A percentile compares a stretch with the other conserved stretches of the same genome.
Conservation (phyloP, 2,888 invertebrate genomes). For the Temnothorax unifasciatus region DNA sequence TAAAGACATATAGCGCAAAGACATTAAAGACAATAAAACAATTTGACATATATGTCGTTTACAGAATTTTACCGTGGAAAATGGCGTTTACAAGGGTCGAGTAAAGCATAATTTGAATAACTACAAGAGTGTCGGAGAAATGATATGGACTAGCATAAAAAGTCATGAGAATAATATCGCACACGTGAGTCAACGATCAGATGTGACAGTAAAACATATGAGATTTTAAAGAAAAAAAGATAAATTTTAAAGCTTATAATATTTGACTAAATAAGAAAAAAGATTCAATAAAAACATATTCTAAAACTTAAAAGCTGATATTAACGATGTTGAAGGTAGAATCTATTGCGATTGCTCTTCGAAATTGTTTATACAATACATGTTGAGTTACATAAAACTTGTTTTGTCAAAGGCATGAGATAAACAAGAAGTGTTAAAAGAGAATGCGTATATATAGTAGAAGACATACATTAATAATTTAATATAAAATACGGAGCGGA, state of each 20-base stretch:
- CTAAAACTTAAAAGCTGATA: neutral
- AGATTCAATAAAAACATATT: neutral
- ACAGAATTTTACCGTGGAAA: conserved; percentile 65
- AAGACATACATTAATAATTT: too few relatives aligned
- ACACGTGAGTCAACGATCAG: conserved; percentile 65
- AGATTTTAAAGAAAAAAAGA: too few relatives aligned
- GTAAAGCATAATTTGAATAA: neutral
- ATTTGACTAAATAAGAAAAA: too few relatives aligned
- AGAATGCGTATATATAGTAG: too few relatives aligned
- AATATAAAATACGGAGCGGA: too few relatives aligned
- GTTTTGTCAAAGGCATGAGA: too few relatives aligned
- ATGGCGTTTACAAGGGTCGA: conserved; percentile 70
- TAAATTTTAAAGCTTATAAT: too few relatives aligned
- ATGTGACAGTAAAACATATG: too few relatives aligned
- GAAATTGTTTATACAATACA: neutral
- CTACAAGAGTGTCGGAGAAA: conserved; percentile 64
- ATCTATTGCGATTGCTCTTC: neutral
- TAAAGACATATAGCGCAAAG: neutral
- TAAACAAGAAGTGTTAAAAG: too few relatives aligned
- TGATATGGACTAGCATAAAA: conserved; percentile 68
- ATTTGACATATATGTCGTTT: neutral
- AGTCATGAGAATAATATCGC: conserved; percentile 62
- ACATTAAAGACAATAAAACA: neutral
- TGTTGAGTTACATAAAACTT: neutral
- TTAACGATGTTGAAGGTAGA: neutral